Evolutionary conservation across 2,888 invertebrate species (phyloP).

Genomic region (Arge pagana): DNA sequence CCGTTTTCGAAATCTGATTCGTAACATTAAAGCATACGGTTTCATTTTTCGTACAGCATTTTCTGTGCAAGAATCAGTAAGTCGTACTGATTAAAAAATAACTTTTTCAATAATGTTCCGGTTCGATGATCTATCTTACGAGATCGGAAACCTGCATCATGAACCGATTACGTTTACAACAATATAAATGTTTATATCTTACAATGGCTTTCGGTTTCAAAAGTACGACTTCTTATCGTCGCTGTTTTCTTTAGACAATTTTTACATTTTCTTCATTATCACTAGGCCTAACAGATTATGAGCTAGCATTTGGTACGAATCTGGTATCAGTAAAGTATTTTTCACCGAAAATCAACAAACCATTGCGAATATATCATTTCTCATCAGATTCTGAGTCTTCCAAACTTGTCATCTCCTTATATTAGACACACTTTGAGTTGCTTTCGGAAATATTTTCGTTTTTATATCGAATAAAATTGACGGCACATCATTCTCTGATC

Average conservation of each 20-base stretch:
- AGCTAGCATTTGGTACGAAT: slow-evolving; percentile 18
- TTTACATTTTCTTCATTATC: background rate
- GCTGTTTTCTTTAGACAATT: slow-evolving; percentile 7
- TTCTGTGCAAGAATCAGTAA: too few relatives aligned
- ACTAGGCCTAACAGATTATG: background rate
- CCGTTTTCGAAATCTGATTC: too few relatives aligned
- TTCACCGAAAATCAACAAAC: background rate
- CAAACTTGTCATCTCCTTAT: background rate
- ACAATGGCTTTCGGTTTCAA: background rate
- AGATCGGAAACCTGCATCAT: too few relatives aligned
- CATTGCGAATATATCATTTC: background rate
- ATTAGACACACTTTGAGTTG: too few relatives aligned
- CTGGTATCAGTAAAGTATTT: slow-evolving; percentile 5
- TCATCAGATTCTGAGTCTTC: background rate
- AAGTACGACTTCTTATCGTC: slow-evolving; percentile 1
- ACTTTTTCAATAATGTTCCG: too few relatives aligned
- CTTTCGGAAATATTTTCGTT: slow-evolving; percentile 11
- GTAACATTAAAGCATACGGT: too few relatives aligned
- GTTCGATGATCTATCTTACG: too few relatives aligned
- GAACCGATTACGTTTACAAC: too few relatives aligned
- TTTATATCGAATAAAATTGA: background rate
- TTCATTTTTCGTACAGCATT: too few relatives aligned
- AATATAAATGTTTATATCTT: slow-evolving; percentile 7
- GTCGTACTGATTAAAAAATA: too few relatives aligned
- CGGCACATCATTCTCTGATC: too few relatives aligned